phyloP scores from a whole-genome alignment of 2,797 vertebrate genomes.

The Orestias chungarensis region DNA sequence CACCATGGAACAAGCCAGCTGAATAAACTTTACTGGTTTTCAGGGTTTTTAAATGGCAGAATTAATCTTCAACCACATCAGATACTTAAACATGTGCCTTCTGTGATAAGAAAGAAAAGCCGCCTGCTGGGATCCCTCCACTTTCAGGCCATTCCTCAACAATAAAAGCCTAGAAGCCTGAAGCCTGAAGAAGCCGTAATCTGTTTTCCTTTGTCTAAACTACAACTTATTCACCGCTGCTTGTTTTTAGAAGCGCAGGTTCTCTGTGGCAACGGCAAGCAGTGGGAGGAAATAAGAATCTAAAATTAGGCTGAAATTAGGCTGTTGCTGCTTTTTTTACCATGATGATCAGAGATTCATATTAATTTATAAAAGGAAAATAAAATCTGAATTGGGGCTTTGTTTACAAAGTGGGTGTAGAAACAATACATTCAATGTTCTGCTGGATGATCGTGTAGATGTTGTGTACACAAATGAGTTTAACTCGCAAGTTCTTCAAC shows the following conservation, averaged over 20 bases:
- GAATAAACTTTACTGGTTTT: slow-evolving; percentile 53
- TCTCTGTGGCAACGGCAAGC: slow-evolving; percentile 28
- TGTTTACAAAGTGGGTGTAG: neutral
- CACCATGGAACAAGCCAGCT: slow-evolving; percentile 21
- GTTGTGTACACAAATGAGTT: no score
- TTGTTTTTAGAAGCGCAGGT: slow-evolving; percentile 15
- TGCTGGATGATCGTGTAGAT: no score
- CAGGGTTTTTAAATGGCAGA: slow-evolving; percentile 24
- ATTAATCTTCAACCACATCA: slow-evolving; percentile 19
- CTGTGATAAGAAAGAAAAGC: slow-evolving; percentile 32
- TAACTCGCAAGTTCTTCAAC: no score
- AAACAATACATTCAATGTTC: no score
- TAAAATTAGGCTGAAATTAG: slow-evolving; percentile 3
- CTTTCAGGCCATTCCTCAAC: slow-evolving; percentile 28
- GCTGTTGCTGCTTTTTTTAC: neutral
- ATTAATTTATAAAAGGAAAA: neutral
- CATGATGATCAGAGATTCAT: neutral
- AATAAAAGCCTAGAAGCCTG: slow-evolving; percentile 34
- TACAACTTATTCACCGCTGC: slow-evolving; percentile 26
- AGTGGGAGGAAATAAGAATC: neutral
- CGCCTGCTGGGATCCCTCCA: slow-evolving; percentile 27
- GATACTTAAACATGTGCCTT: slow-evolving; percentile 32
- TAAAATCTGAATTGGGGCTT: neutral
- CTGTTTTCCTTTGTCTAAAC: slow-evolving; percentile 29
- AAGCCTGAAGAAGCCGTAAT: slow-evolving; percentile 31